These are phyloP conservation scores for Leptosomus discolor DNA, from an alignment of 2,113 vertebrate genomes.

Conservation along the genomic window DNA sequence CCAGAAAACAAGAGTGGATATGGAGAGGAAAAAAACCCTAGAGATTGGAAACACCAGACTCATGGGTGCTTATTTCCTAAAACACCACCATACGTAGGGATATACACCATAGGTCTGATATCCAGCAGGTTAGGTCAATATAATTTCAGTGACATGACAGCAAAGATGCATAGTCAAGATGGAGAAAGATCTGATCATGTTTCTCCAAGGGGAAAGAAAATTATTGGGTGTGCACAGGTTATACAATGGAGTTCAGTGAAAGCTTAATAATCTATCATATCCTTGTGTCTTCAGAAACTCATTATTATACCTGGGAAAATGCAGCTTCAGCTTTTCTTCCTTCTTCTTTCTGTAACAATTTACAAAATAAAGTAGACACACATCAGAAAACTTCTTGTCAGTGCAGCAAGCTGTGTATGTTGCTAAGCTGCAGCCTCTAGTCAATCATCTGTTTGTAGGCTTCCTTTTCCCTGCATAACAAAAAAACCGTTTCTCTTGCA, in stretches of 20 bases:
- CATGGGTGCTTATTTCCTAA: neutral
- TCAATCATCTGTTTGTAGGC: neutral
- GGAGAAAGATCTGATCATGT: neutral
- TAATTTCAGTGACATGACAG: neutral
- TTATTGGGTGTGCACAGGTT: neutral
- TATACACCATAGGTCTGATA: neutral
- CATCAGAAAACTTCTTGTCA: neutral
- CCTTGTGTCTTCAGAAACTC: neutral
- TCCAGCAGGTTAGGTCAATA: neutral
- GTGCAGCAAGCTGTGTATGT: neutral
- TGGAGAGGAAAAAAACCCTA: accelerated
- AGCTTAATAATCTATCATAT: neutral
- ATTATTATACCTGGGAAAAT: neutral
- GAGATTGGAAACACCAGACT: neutral
- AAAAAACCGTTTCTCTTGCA: neutral
- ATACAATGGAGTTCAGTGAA: neutral
- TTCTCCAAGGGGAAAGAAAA: neutral
- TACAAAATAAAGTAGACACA: neutral
- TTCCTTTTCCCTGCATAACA: neutral
- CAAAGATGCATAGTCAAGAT: neutral
- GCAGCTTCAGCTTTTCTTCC: neutral
- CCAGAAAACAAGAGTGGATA: neutral
- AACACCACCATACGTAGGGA: neutral
- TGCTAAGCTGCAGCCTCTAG: neutral
- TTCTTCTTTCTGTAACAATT: neutral